Evolutionary conservation across 2,113 vertebrate genomes (phyloP), one percentile per base, ranked within the genome.

Genomic region (Synodontis membranacea): DNA sequence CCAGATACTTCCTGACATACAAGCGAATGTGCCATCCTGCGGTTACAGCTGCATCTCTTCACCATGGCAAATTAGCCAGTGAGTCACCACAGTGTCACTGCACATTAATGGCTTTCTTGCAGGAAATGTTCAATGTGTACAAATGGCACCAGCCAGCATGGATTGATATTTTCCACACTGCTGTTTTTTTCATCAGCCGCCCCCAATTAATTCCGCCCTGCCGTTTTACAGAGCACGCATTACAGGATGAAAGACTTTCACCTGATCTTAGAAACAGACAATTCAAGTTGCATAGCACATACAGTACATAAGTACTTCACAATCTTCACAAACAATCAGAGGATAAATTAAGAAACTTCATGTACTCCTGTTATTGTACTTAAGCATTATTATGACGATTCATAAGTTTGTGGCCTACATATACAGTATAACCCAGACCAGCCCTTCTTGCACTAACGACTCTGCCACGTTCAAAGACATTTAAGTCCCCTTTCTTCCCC

Each of bases 1-100:
- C 76, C 89, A 90, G 90, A 72, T 37, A 37, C 72, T 85, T 91
- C 92, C 92, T 86, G 87, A 75, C 48, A n/a, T 56, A 76, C 60
- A 68, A 76, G 50, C 87, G 85, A 87, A 92, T 42, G 86, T 80
- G 91, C 89, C 68, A 28, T 81, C 86, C 75, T 89, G 89, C 87
- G 85, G 90, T 78, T 91, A 92, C 93, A 94, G 93, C 92, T 92
- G 93, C 87, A 85, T 48, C 78, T 82, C 91, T 89, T 93, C 92
- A 92, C 86, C 3, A 60, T 78, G 50, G 52, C 88, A 84, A 90
- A 90, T 88, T 89, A 88, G 64, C 84, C 48, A 62, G 86, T 84
- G 91, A 92, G 86, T 92, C 90, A 89, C 88, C 88, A 68, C 56
- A 87, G 91, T 84, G 89, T 86, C 90, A 92, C 88, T 90, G 86